Evolutionary conservation across 2,113 vertebrate species (phyloP).

Genomic region (Tursiops truncatus): DNA sequence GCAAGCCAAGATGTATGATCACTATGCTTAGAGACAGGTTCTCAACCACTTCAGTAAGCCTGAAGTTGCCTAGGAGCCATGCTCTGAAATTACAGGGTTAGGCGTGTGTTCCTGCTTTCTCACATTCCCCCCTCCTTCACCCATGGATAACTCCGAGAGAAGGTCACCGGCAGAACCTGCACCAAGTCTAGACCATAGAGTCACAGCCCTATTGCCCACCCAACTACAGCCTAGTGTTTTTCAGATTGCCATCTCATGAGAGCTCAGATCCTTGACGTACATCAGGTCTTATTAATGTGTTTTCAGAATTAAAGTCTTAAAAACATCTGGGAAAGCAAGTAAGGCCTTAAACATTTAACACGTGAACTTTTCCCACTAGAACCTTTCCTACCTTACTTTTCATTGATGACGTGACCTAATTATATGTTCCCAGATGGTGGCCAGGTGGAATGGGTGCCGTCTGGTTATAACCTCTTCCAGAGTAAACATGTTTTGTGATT

Average conservation of each 20-base stretch:
- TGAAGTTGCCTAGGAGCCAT: conserved; percentile 28
- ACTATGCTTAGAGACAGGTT: not conserved
- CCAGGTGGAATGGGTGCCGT: conserved; percentile 46
- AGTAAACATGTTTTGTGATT: conserved; percentile 52
- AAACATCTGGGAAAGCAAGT: conserved; percentile 38
- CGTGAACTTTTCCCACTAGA: conserved; percentile 42
- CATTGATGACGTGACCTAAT: conserved; percentile 49
- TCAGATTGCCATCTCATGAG: not conserved
- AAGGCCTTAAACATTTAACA: conserved; percentile 18
- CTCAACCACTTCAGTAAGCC: not conserved
- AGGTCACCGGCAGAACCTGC: not conserved
- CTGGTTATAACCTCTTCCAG: conserved; percentile 16
- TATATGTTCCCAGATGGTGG: conserved; percentile 34
- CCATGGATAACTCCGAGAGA: not conserved
- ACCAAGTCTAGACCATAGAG: not conserved
- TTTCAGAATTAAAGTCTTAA: conserved; percentile 45
- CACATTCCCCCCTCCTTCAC: not conserved
- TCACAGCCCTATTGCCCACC: not conserved
- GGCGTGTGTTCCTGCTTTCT: not conserved
- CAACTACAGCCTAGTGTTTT: not conserved
- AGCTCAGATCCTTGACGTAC: not conserved
- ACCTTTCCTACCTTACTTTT: conserved; percentile 47
- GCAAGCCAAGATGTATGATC: not conserved
- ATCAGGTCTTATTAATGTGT: not conserved
- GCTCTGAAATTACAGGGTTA: not conserved